These are phyloP conservation scores for Corythaixoides concolor DNA, from an alignment of 2,113 vertebrate genomes.

Conservation along the genomic window DNA sequence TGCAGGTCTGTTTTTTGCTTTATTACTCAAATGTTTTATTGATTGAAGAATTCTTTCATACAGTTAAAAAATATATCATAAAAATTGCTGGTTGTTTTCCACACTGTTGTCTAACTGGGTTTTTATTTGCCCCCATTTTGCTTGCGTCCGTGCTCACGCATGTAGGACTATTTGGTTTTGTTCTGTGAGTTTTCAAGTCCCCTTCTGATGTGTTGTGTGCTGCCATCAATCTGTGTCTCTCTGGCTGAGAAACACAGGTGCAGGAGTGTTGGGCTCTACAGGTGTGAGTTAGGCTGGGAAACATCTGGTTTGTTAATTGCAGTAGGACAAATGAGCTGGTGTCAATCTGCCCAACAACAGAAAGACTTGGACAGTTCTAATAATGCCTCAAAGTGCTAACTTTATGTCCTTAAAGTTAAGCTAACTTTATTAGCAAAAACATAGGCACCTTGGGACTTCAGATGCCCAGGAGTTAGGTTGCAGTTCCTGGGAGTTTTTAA, in stretches of 20 bases:
- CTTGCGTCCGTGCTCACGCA: not conserved
- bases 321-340: not conserved
- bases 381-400: not conserved
- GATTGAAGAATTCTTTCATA: not conserved
- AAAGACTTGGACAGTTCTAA: not conserved
- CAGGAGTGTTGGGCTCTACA: not conserved
- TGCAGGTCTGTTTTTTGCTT: not conserved
- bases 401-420: not conserved
- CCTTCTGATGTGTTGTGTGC: not conserved
- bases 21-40: not conserved
- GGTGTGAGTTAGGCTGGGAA: not conserved
- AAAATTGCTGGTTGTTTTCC: not conserved
- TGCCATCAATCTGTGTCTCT: not conserved
- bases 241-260: not conserved
- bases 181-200: not conserved
- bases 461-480: not conserved
- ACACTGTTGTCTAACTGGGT: not conserved
- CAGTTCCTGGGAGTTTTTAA: accelerated
- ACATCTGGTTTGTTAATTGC: not conserved
- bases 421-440: not conserved
- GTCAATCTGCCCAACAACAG: not conserved
- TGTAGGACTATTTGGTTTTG: not conserved
- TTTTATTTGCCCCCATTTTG: not conserved
- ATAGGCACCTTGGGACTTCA: not conserved
- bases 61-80: not conserved